Evolutionary conservation across 1,140 invertebrate species (phyloP), one percentile per base, ranked within the genome.

Genomic region (Choristoneura fumiferana): DNA sequence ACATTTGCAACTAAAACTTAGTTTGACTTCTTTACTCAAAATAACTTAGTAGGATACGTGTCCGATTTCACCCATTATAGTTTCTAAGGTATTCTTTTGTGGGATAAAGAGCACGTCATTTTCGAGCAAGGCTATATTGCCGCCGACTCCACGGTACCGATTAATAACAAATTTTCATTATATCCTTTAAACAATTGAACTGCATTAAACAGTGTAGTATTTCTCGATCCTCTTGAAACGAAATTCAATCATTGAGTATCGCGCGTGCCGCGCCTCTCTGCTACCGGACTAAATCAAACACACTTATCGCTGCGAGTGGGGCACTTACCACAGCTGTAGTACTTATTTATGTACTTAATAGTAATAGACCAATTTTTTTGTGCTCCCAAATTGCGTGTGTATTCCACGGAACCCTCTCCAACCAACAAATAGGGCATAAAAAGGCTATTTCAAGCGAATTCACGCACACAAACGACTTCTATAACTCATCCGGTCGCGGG

Each of bases 391-490:
- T 49, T 49, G 43, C 43, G 43, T 68, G 62, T 68, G 58, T 68
- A 62, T 52, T 63, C 36, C 39, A 29, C 12, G 43, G 40, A 68
- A 64, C 54, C 58, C 35, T 58, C 54, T 61, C 49, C 49, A 29
- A 60, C 49, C 59, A 49, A 66, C 71, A 73, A 70, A 70, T 49
- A 60, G 57, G 58, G 43, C 45, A 64, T 54, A 63, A 70, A 82
- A 71, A 75, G 77, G 62, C 74, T 61, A 67, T 71, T 76, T 58
- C 63, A 61, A 49, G 49, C 62, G 63, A 72, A 76, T 76, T 59
- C 74, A 79, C 73, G 71, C 71, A 69, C 74, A 77, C 63, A 71
- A 76, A 77, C 71, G 69, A 65, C 69, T 69, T 57, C 70, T 72
- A 80, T 80, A 78, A 76, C 73, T 84, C 77, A 84, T 74, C 65